These are phyloP conservation scores for Sphecodes monilicornis DNA, from an alignment of 2,888 invertebrate genomes.

Conservation along the genomic window DNA sequence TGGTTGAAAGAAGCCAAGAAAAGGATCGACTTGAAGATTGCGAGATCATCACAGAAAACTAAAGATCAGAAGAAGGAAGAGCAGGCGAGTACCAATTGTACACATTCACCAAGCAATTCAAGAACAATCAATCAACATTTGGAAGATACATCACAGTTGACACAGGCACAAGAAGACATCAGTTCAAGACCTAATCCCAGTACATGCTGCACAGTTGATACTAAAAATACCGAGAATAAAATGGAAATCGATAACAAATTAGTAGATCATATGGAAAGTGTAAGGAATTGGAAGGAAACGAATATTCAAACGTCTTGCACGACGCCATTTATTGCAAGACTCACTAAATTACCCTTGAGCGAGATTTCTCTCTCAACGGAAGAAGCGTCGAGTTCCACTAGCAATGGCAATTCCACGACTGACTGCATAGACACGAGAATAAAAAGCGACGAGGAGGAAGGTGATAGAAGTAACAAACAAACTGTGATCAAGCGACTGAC, in stretches of 20 bases:
- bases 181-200: conserved; percentile 26
- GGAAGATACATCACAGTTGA: conserved; percentile 39
- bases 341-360: conserved; percentile 27
- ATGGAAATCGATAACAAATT: conserved; percentile 19
- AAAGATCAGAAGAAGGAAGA: conserved; percentile 31
- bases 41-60: conserved; percentile 57
- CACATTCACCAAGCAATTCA: conserved; percentile 13
- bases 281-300: conserved; percentile 34
- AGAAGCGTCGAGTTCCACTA: conserved; percentile 26
- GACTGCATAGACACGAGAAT: conserved; percentile 33
- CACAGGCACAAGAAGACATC: conserved; percentile 20
- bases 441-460: conserved; percentile 40
- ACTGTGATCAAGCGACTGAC: conserved; percentile 68
- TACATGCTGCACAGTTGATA: background rate
- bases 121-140: conserved; percentile 39
- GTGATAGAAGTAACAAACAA: conserved; percentile 58
- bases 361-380: conserved; percentile 33
- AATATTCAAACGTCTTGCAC: conserved; percentile 23
- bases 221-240: conserved; percentile 24
- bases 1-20: conserved; percentile 77
- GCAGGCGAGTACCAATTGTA: conserved; percentile 14
- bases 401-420: conserved; percentile 46
- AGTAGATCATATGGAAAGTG: conserved; percentile 19
- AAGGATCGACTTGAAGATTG: conserved; percentile 44
- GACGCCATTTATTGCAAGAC: background rate